Percentiles rank a stretch among this genome's conserved stretches.
phyloP scores from a whole-genome alignment of 2,113 vertebrate genomes.

The Tautogolabrus adspersus region DNA sequence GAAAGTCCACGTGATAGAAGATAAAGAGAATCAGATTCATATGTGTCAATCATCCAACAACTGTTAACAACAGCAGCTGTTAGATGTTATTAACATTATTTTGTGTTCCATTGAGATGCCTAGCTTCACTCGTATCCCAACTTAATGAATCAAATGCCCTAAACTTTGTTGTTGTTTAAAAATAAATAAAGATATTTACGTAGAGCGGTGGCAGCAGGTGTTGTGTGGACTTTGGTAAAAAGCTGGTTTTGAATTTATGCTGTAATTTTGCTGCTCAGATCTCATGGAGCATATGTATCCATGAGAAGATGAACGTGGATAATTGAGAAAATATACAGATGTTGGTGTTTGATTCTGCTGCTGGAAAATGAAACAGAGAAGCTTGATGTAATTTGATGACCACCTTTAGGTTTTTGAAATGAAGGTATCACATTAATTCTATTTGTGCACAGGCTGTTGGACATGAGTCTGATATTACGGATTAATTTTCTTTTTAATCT shows the following conservation, averaged over 20 bases:
- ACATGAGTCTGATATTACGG: slow-evolving; percentile 34
- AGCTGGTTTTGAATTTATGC: slow-evolving; percentile 14
- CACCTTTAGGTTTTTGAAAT: slow-evolving; percentile 35
- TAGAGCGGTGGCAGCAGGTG: slow-evolving; percentile 26
- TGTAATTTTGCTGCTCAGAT: slow-evolving; percentile 19
- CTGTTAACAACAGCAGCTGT: slow-evolving; percentile 55
- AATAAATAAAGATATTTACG: background rate
- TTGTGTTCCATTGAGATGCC: slow-evolving; percentile 14
- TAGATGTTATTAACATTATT: background rate
- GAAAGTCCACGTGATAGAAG: slow-evolving; percentile 16
- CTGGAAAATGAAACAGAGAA: slow-evolving; percentile 39
- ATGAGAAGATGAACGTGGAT: slow-evolving; percentile 30
- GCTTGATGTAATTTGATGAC: slow-evolving; percentile 55
- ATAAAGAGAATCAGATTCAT: too few relatives aligned
- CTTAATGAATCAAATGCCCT: slow-evolving; percentile 16
- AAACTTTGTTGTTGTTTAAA: slow-evolving; percentile 12
- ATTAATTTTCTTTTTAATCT: slow-evolving; percentile 34
- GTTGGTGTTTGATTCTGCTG: slow-evolving; percentile 48
- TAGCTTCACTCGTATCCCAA: slow-evolving; percentile 17
- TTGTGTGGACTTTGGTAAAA: slow-evolving; percentile 29
- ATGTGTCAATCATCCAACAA: slow-evolving; percentile 39
- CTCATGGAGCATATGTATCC: slow-evolving; percentile 45
- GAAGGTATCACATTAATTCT: slow-evolving; percentile 11
- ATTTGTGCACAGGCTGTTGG: slow-evolving; percentile 38
- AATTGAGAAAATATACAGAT: slow-evolving; percentile 67